A percentile compares a stretch with the other conserved stretches of the same genome.
These are phyloP conservation scores for Anarrhichthys ocellatus DNA, from an alignment of 2,113 vertebrate species.

Conservation along the genomic window DNA sequence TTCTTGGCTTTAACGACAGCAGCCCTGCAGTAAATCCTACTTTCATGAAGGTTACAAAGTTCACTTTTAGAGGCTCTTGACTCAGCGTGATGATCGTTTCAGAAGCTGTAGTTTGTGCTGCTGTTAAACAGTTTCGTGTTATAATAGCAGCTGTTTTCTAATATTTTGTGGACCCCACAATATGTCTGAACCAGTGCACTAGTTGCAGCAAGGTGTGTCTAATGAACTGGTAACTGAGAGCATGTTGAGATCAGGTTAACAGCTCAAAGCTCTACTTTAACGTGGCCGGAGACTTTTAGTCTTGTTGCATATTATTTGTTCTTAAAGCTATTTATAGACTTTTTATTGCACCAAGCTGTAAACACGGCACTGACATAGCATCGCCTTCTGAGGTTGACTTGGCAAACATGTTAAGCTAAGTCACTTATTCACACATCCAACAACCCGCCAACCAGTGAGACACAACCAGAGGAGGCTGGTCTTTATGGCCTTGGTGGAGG, in stretches of 20 bases:
- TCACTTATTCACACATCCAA: neutral
- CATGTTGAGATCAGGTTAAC: neutral
- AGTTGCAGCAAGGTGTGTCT: too few species aligned
- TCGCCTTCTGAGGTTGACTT: neutral
- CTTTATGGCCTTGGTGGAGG: neutral
- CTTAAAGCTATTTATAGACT: neutral
- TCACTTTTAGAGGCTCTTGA: neutral
- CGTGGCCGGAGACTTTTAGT: neutral
- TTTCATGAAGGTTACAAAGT: neutral
- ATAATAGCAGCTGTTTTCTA: neutral
- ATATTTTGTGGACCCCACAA: neutral
- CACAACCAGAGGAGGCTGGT: neutral
- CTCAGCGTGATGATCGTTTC: neutral
- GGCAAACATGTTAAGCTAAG: neutral
- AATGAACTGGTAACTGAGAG: neutral
- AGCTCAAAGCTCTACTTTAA: neutral
- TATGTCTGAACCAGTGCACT: neutral
- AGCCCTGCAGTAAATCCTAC: neutral
- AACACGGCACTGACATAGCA: too few species aligned
- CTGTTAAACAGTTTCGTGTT: neutral
- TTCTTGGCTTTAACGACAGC: neutral
- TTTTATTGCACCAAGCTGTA: neutral
- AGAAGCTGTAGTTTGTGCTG: too few species aligned
- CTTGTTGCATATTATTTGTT: neutral
- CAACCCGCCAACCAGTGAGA: neutral